Conservation (phyloP, 35 echinoderm and acorn worm genomes). For the Apostichopus californicus region DNA sequence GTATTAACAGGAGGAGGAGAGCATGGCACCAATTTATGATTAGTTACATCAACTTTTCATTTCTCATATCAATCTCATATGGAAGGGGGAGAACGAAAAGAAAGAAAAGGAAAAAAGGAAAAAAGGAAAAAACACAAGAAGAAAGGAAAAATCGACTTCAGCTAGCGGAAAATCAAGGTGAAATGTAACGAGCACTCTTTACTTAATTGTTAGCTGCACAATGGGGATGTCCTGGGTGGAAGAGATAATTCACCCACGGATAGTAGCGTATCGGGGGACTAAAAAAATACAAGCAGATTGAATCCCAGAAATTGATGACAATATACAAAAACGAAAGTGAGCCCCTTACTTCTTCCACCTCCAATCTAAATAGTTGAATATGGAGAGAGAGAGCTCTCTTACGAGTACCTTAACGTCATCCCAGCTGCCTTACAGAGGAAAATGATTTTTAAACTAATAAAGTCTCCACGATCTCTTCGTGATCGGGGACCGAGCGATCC, state of each 20-base stretch:
- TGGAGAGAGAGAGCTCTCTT: not conserved
- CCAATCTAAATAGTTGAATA: not conserved
- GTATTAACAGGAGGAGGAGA: not conserved
- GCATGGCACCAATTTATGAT: constrained; percentile 7
- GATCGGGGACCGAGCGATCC: too few species aligned
- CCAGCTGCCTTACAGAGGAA: not conserved
- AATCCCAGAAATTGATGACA: not conserved
- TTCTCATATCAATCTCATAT: not conserved
- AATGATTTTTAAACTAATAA: not conserved
- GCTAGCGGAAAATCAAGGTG: constrained; percentile 37
- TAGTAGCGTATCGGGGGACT: not conserved
- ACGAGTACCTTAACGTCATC: not conserved
- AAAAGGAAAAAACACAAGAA: not conserved
- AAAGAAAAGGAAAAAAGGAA: not conserved
- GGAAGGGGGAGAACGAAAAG: too few species aligned
- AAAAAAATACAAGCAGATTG: not conserved
- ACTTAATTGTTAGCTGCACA: constrained; percentile 30
- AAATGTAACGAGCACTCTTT: constrained; percentile 41
- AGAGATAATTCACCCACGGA: not conserved
- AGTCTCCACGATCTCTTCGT: too few species aligned
- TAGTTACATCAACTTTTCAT: constrained; percentile 18
- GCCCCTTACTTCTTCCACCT: not conserved
- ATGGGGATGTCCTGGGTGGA: constrained; percentile 12
- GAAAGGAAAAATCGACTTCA: constrained; percentile 2
- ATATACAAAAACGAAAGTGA: not conserved